Percentiles rank a stretch among this genome's conserved stretches.
These are phyloP conservation scores for Drosophila multiciliata DNA, from an alignment of 2,888 invertebrate species.

Conservation along the genomic window DNA sequence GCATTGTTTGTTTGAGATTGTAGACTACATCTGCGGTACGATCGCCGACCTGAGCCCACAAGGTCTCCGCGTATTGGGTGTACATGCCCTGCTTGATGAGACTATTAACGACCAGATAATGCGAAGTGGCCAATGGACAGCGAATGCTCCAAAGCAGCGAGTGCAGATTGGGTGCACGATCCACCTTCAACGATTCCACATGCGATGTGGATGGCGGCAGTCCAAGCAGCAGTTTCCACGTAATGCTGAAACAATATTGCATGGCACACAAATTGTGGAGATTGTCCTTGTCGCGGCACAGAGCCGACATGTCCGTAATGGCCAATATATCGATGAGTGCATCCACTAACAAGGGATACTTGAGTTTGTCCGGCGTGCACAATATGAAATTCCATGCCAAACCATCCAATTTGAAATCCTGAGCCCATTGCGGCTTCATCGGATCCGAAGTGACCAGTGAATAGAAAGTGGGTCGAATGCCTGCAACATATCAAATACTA, in stretches of 20 bases:
- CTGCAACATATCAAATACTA: constrained; percentile 85
- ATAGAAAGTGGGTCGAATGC: constrained; percentile 96
- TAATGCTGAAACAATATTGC: constrained; percentile 93
- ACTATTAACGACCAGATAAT: constrained; percentile 95
- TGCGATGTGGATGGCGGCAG: constrained; percentile 96
- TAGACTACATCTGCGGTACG: constrained; percentile 83
- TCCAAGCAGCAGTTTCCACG: constrained; percentile 90
- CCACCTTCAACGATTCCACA: constrained; percentile 91
- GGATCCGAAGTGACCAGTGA: constrained; percentile 92
- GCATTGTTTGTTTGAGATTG: constrained; percentile 82
- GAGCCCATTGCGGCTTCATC: constrained; percentile 83
- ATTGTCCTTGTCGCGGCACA: constrained; percentile 84
- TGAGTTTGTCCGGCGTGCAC: constrained; percentile 95
- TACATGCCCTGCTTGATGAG: constrained; percentile 96
- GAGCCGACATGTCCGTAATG: constrained; percentile 89
- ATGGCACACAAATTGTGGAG: constrained; percentile 90
- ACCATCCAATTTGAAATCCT: constrained; percentile 96
- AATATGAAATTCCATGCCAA: constrained; percentile 97
- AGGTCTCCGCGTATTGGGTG: constrained; percentile 88
- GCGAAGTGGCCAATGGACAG: constrained; percentile 91
- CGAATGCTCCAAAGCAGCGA: constrained; percentile 96
- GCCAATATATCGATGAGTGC: constrained; percentile 93
- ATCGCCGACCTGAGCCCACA: constrained; percentile 84
- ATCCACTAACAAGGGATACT: constrained; percentile 94
- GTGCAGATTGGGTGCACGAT: constrained; percentile 91